A percentile compares a stretch with the other conserved stretches of the same genome.
Conservation (phyloP, 2,113 vertebrate species). For the Hypanus sabinus region DNA sequence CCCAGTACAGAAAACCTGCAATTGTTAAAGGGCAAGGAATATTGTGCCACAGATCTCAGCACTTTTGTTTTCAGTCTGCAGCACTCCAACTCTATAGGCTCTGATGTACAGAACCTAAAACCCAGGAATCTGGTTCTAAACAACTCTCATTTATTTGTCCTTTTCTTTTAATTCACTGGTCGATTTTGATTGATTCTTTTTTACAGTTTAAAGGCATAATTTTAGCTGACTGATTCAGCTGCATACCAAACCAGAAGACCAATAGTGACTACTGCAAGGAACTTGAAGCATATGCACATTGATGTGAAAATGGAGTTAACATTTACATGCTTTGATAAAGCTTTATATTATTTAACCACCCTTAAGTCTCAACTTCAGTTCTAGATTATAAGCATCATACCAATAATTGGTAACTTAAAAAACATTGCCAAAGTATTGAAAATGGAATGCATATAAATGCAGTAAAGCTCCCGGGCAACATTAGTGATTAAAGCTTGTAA, state of each 20-base stretch:
- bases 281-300: neutral
- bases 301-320: neutral
- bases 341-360: neutral
- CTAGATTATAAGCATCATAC: too few species aligned
- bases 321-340: neutral
- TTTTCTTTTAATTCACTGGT: neutral
- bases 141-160: neutral
- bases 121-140: neutral
- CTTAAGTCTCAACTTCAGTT: neutral
- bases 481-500: too few species aligned
- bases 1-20: neutral
- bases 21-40: slow-evolving; percentile 19
- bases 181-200: neutral
- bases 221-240: neutral
- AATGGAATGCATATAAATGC: too few species aligned
- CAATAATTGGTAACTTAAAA: too few species aligned
- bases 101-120: neutral
- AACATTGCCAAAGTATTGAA: neutral
- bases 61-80: neutral
- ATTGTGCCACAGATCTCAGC: slow-evolving; percentile 9
- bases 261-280: neutral
- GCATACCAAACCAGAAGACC: too few species aligned
- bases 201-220: neutral
- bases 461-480: too few species aligned
- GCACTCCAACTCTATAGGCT: neutral